Evolutionary conservation across 2,113 vertebrate species (phyloP), one percentile per base, ranked within the genome.

Genomic region (Lucifuga dentata): DNA sequence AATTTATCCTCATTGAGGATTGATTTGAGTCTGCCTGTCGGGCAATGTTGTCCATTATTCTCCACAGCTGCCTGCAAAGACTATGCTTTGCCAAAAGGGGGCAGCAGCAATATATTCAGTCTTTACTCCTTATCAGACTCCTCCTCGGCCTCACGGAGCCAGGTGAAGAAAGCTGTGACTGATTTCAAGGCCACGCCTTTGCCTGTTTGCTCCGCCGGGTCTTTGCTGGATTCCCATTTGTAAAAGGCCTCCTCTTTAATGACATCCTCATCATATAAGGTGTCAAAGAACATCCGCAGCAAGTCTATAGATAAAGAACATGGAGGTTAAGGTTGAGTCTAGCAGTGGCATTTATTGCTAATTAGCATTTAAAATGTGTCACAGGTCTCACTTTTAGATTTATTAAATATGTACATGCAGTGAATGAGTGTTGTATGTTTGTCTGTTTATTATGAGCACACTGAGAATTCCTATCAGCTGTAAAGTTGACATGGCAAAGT

Each of bases 141-240:
- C 0, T 98, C 96, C 77, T 95, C 95, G 0, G 95, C 95, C 90
- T 98, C 95, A 1, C 96, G 95, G 70, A 99, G 95, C 97, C 97
- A 99, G 81, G 94, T 97, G 92, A 98, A 99, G 90, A 99, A 99
- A 58, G 94, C 93, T 0, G 96, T 98, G 88, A 97, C 97, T 0
- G 98, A 99, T 77, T 98, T 99, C 57, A 98, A 94, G 57, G 98
- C 98, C 56, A 99, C 97, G 0, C 97, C 98, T 85, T 99, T 99
- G 74, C 98, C 98, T 43, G 92, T 94, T 84, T 97, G 96, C 90
- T 99, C 98, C 0, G 96, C 95, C 0, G 94, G 88, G 88, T 99
- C 98, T 90, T 98, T 99, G 93, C 98, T 97, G 51, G 94, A 93
- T 88, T 99, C 97, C 98, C 97, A 99, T 66, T 96, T 96, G 91